Evolutionary conservation across 1,140 invertebrate genomes (phyloP).

Genomic region (Polypedilum vanderplanki): DNA sequence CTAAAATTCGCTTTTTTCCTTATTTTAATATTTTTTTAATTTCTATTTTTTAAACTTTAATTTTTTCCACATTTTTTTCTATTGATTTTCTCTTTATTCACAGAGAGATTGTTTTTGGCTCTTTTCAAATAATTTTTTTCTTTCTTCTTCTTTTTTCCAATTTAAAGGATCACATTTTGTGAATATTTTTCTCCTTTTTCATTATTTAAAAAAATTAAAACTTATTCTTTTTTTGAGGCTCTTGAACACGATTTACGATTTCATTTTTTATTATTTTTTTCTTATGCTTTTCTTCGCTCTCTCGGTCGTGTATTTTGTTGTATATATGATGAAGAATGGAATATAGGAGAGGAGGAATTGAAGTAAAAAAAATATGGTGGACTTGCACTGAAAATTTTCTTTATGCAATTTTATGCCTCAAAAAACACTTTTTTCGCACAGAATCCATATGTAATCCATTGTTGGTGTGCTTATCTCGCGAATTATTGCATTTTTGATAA

Average conservation of each 20-base stretch:
- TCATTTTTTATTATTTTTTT: conserved; percentile 21
- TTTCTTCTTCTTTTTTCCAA: neutral
- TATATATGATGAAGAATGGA: conserved; percentile 3
- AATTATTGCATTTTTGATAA: conserved; percentile 22
- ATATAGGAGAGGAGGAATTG: conserved; percentile 20
- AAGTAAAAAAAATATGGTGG: conserved; percentile 27
- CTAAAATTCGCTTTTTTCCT: neutral
- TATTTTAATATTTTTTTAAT: conserved; percentile 10
- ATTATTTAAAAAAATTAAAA: neutral
- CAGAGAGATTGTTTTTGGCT: neutral
- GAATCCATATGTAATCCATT: conserved; percentile 26
- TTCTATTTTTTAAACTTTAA: conserved; percentile 18
- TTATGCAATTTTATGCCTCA: conserved; percentile 13
- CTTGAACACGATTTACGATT: conserved; percentile 24
- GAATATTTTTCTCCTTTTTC: neutral
- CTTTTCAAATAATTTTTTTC: neutral
- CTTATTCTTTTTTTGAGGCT: neutral
- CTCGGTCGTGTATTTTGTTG: neutral
- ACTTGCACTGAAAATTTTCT: conserved; percentile 21
- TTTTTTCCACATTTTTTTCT: conserved; percentile 17
- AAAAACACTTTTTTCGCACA: neutral
- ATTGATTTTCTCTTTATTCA: neutral
- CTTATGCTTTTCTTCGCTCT: neutral
- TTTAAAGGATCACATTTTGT: neutral
- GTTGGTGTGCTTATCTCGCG: conserved; percentile 10